Evolutionary conservation across 2,113 vertebrate genomes (phyloP).

Genomic region (Patagioenas fasciata): DNA sequence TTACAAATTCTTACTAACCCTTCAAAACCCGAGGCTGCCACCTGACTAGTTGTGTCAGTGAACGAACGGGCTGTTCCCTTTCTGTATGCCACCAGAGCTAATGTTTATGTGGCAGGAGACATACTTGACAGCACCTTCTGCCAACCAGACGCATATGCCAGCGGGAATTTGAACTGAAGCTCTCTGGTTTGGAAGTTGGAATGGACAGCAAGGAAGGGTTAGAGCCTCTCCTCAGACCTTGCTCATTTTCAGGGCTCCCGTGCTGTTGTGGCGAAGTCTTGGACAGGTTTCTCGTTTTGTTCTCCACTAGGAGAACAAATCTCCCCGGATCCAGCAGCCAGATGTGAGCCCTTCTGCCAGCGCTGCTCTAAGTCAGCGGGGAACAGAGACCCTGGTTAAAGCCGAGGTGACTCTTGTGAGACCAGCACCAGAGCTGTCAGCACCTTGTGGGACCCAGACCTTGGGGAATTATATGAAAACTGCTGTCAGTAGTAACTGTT

Average conservation of each 20-base stretch:
- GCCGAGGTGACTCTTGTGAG: neutral
- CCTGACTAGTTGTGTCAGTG: neutral
- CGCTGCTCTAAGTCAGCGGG: neutral
- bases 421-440: neutral
- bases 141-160: neutral
- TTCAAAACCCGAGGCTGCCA: neutral
- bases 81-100: neutral
- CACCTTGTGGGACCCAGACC: neutral
- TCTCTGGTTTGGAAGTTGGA: neutral
- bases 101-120: neutral
- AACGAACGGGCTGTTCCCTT: neutral
- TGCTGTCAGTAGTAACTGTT: neutral
- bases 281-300: neutral
- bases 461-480: neutral
- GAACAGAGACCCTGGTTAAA: neutral
- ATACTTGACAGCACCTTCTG: neutral
- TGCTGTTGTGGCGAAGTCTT: neutral
- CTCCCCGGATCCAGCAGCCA: neutral
- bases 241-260: neutral
- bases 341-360: neutral
- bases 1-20: neutral
- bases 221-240: neutral
- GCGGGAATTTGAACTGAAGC: neutral
- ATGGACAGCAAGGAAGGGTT: neutral
- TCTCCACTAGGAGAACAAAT: neutral